Evolutionary conservation across 2,113 vertebrate species (phyloP).

Genomic region (Camarhynchus parvulus): DNA sequence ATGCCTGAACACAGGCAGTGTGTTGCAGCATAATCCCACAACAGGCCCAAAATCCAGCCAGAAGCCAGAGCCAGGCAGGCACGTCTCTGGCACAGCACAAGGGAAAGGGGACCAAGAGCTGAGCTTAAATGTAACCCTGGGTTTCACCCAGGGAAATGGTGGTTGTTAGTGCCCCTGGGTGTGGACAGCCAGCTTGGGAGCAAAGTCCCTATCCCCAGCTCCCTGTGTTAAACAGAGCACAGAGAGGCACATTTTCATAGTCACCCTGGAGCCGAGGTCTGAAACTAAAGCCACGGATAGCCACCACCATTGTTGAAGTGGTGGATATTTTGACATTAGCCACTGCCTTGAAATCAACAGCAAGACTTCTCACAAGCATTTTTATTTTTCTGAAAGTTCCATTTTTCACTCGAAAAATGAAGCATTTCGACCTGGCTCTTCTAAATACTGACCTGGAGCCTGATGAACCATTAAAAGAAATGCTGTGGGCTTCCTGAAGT

Average conservation of each 20-base stretch:
- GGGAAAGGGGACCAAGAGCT: accelerated
- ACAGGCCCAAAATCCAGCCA: background rate
- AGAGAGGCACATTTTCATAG: background rate
- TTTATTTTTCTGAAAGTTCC: background rate
- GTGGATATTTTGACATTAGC: background rate
- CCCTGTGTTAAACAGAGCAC: background rate
- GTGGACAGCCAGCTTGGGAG: background rate
- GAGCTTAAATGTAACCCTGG: background rate
- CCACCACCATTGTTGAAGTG: background rate
- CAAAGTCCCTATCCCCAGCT: background rate
- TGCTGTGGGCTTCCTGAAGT: background rate
- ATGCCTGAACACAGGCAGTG: accelerated
- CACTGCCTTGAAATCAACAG: background rate
- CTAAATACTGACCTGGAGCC: background rate
- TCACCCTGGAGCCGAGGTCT: background rate
- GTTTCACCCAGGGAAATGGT: background rate
- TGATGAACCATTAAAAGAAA: background rate
- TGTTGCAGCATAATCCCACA: background rate
- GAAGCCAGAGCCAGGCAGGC: background rate
- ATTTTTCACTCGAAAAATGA: background rate
- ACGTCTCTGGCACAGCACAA: background rate
- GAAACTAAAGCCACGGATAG: background rate
- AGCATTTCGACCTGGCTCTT: background rate
- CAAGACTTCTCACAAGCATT: background rate
- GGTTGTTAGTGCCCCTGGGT: background rate